These are phyloP conservation scores for Acanthurus tractus DNA, from an alignment of 2,797 vertebrate species.

Conservation along the genomic window DNA sequence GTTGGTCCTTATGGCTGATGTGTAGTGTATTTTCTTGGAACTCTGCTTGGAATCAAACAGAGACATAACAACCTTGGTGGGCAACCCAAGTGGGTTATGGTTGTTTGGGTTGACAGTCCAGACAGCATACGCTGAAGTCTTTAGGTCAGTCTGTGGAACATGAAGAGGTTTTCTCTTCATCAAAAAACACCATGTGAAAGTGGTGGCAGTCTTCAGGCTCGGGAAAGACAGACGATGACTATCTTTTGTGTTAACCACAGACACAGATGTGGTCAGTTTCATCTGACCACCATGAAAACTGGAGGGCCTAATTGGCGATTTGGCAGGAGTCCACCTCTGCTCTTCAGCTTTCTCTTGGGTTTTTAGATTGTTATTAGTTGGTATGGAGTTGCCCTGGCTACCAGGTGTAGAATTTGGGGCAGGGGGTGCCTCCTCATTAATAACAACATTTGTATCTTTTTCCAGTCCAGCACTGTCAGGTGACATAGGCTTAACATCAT, in stretches of 20 bases:
- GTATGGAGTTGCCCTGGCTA: slow-evolving; percentile 59
- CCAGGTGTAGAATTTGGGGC: slow-evolving; percentile 70
- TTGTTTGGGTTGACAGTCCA: slow-evolving; percentile 91
- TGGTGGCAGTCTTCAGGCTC: slow-evolving; percentile 95
- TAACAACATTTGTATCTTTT: slow-evolving; percentile 77
- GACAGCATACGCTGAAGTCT: slow-evolving; percentile 92
- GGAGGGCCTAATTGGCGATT: slow-evolving; percentile 81
- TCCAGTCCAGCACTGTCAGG: slow-evolving; percentile 81
- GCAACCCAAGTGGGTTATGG: slow-evolving; percentile 93
- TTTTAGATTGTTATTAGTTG: slow-evolving; percentile 80
- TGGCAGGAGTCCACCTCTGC: slow-evolving; percentile 82
- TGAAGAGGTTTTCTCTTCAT: slow-evolving; percentile 93
- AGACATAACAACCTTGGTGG: slow-evolving; percentile 96
- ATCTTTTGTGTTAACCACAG: slow-evolving; percentile 86
- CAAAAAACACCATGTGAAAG: slow-evolving; percentile 97
- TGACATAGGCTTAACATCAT: slow-evolving; percentile 75
- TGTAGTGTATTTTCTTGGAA: slow-evolving; percentile 92
- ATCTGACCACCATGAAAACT: slow-evolving; percentile 85
- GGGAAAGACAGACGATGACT: slow-evolving; percentile 91
- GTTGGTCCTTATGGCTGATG: slow-evolving; percentile 91
- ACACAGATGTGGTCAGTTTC: slow-evolving; percentile 83
- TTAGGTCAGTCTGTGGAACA: slow-evolving; percentile 91
- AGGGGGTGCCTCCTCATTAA: slow-evolving; percentile 60
- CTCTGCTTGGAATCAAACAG: slow-evolving; percentile 97
- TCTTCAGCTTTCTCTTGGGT: slow-evolving; percentile 86